Evolutionary conservation across 2,113 vertebrate genomes (phyloP).

Genomic region (Hippopotamus amphibius): DNA sequence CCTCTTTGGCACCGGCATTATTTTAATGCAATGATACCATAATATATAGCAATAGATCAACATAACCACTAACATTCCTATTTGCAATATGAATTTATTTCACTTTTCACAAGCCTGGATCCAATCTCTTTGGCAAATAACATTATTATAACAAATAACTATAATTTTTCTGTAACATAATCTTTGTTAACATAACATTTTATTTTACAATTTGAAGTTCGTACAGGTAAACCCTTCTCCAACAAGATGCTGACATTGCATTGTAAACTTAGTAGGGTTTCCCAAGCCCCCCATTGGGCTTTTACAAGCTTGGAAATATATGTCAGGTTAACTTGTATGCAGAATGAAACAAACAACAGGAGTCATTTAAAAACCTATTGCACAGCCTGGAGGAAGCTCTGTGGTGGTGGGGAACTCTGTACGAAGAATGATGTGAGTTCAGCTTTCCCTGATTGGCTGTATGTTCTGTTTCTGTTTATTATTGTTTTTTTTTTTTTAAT

Average conservation of each 20-base stretch:
- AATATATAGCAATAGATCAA: not conserved
- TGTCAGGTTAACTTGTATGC: not conserved
- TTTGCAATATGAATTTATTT: conserved; percentile 44
- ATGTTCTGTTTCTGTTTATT: not conserved
- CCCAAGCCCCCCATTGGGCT: not conserved
- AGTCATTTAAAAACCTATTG: not conserved
- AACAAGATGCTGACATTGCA: not conserved
- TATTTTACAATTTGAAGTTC: conserved; percentile 20
- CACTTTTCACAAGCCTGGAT: not conserved
- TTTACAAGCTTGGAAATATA: not conserved
- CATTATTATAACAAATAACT: conserved; percentile 6
- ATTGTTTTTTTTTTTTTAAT: not conserved
- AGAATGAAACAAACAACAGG: not conserved
- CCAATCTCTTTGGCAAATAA: conserved; percentile 24
- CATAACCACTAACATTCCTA: not conserved
- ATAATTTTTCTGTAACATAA: not conserved
- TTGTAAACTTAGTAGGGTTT: not conserved
- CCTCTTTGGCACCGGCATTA: not conserved
- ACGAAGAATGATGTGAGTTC: not conserved
- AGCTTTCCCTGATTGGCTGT: not conserved
- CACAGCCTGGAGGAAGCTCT: not conserved
- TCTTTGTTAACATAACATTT: not conserved
- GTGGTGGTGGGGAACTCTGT: not conserved
- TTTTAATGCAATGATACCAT: not conserved
- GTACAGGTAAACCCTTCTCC: not conserved